phyloP scores from a whole-genome alignment of 2,888 invertebrate genomes.

The Lasioglossum villosulum region DNA sequence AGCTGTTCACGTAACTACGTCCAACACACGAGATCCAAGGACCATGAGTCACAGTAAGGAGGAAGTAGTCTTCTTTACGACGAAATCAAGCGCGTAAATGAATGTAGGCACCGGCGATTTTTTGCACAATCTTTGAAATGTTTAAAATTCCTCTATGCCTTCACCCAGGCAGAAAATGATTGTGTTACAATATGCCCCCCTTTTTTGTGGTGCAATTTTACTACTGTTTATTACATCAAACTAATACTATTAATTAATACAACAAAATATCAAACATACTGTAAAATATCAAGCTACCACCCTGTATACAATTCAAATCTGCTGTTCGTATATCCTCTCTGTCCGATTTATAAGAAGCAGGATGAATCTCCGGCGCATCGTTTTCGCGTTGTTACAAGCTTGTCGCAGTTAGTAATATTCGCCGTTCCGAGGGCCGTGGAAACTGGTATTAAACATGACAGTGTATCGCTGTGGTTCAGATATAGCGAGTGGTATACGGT shows the following conservation, averaged over 20 bases:
- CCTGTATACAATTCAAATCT: neutral
- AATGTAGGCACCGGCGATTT: neutral
- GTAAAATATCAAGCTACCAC: too few relatives aligned
- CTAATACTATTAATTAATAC: too few relatives aligned
- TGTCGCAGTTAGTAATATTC: conserved; percentile 8
- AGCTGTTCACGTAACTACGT: neutral
- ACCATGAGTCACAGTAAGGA: neutral
- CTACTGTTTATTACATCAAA: too few relatives aligned
- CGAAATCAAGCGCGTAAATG: neutral
- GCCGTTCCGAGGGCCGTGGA: neutral
- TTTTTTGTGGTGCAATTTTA: too few relatives aligned
- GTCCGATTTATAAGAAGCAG: neutral
- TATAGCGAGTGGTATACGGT: conserved; percentile 40
- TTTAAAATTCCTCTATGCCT: too few relatives aligned
- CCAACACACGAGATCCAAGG: neutral
- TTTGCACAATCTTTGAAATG: too few relatives aligned
- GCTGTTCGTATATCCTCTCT: neutral
- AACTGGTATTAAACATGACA: conserved; percentile 5
- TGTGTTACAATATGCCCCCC: too few relatives aligned
- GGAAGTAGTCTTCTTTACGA: neutral
- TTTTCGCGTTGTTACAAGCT: neutral
- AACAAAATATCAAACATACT: too few relatives aligned
- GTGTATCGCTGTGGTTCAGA: conserved; percentile 30
- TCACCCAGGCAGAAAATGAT: too few relatives aligned
- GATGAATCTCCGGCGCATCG: neutral